phyloP scores from a whole-genome alignment of 2,797 vertebrate genomes.

The Spinus pinus region DNA sequence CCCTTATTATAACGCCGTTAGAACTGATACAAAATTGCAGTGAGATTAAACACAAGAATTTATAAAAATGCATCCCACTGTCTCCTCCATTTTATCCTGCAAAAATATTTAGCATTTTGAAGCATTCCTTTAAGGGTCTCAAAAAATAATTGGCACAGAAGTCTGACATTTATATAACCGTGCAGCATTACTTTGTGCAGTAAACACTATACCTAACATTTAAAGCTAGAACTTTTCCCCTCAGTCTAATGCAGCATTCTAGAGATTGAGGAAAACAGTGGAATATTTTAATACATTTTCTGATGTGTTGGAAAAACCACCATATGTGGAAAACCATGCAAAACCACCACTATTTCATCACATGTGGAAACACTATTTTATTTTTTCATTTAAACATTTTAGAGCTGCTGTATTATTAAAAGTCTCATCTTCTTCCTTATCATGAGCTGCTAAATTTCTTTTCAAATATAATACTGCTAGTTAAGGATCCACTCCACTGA shows the following conservation, averaged over 20 bases:
- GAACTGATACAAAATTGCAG: conserved; percentile 65
- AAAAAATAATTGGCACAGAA: background rate
- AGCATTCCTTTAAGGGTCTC: background rate
- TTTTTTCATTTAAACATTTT: background rate
- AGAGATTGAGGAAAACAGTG: background rate
- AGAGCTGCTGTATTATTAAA: background rate
- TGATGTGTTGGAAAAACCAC: background rate
- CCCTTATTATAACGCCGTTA: conserved; percentile 65
- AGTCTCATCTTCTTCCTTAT: background rate
- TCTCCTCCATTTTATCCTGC: background rate
- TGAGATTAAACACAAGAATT: conserved; percentile 56
- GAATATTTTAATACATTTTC: background rate
- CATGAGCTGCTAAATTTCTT: conserved; percentile 11
- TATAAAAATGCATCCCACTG: conserved; percentile 24
- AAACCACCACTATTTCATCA: background rate
- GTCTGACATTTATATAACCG: background rate
- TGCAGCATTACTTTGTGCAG: background rate
- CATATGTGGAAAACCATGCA: background rate
- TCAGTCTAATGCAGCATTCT: background rate
- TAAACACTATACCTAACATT: background rate
- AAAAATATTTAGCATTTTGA: background rate
- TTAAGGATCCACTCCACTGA: conserved; percentile 44
- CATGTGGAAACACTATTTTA: background rate
- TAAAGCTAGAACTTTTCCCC: background rate
- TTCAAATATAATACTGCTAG: background rate